Base-by-base conservation (phyloP, 2,888 invertebrate species). In the Drosophila barbarae region DNA sequence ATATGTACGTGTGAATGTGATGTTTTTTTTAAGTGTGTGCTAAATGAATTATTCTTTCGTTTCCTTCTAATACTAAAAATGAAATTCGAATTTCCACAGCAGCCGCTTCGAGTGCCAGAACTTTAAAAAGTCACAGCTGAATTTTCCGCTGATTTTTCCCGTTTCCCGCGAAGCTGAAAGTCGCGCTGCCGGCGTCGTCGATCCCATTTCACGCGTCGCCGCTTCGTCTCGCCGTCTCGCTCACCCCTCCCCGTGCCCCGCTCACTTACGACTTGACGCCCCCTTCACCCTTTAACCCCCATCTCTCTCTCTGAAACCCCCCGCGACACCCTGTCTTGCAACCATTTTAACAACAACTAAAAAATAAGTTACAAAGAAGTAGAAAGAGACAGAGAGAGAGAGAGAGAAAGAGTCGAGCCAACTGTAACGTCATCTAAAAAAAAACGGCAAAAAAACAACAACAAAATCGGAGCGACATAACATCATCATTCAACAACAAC, bases 161-260 rank as follows among this genome's bases (percentile, higher is more conserved):
- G 34, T 35, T 49, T 63, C 39, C 64, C 64, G 64, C 51, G 64
- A 63, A 63, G 41, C 50, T 63, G 26, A 35, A 49, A 50, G 55
- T 55, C 50, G 59, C 28, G 59, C 42, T 38, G 63, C 52, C 52
- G 63, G 42, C 60, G 69, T 53, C 68, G 68, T 42, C 68, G 65
- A 65, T 81, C 67, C 58, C 46, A 72, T 67, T 80, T 69, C 72
- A 63, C 77, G 64, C 84, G 63, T 69, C 69, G 69, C 64, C 68
- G 68, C 68, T 63, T 74, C 71, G 64, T 64, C 74, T 69, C 60
- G 75, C 59, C 64, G 58, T 75, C 74, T 80, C 83, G 64, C 71
- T 42, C 35, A 57, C 52, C 53, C 58, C 58, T 64, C 50, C 64
- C 61, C 51, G 70, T 55, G 55, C 53, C 63, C 57, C 58, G 52